Base-by-base conservation (phyloP, 2,113 vertebrate species). In the Microtus ochrogaster region DNA sequence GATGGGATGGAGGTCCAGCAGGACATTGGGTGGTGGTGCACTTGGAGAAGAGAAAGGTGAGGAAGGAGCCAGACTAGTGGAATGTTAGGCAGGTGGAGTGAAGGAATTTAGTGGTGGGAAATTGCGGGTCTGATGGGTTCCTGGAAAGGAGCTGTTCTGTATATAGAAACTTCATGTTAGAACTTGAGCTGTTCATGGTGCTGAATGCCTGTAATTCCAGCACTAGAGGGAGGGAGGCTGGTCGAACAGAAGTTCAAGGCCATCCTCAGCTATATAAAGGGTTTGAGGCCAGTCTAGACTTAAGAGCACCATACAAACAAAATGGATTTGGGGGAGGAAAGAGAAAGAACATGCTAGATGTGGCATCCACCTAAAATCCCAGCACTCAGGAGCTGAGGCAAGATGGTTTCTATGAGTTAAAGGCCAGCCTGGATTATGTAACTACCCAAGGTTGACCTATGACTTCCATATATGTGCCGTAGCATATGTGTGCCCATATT, bases 31-130 rank as follows among this genome's bases (percentile, higher is more conserved):
- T 47, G 30, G 17, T 58, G 73, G 39, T 73, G 9, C 17, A 39
- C 70, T 79, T 83, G 30, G 36, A 91, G 73, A 96, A 76, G 83
- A 33, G 41, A 65, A 90, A 88, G 70, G 24, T 49, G 52, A 58
- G 52, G 87, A 87, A 79, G 36, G 88, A 19, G 22, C 33, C 87
- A 70, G 10, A 81, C 70, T 72, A 13, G 39, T 87, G 14, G 22
- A 65, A 13, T 76, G 1, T 84, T 39, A 63, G 44, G 36, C 22
- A 88, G 49, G 61, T 82, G 86, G 61, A 83, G 79, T 24, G 28
- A n/a, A 72, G n/a, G 76, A 39, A 11, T 2, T 2, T 28, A 85
- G 82, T 68, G 8, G 28, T 68, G n/a, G 52, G 24, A n/a, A 30
- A 11, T 68, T 66, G 44, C 12, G 9, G 5, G 5, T 33, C 61